Evolutionary conservation across 2,888 invertebrate species (phyloP), one percentile per base, ranked within the genome.

Genomic region (Frankliniella intonsa): DNA sequence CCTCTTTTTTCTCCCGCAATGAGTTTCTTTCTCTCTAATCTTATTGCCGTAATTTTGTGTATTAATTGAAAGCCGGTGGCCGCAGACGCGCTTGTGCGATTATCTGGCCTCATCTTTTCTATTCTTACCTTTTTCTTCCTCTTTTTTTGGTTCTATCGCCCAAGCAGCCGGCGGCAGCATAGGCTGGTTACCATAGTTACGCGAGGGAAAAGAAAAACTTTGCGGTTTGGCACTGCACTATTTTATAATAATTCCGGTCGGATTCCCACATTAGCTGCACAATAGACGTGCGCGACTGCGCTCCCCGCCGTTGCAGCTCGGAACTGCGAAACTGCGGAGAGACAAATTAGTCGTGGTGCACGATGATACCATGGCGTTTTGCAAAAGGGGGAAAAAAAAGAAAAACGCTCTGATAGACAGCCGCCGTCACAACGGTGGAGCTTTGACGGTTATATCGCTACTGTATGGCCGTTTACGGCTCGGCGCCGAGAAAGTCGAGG

Each of bases 21-120:
- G 38, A 38, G 38, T 38, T 38, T 38, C 38, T 38, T 38, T 38
- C 5, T 62, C 25, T 76, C 25, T 76, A 76, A 76, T 76, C 69
- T 12, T 76, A 25, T 76, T n/a, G n/a, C 62, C 62, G 62, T 62
- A 62, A 62, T 76, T 76, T 22, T 76, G 69, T 76, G 69, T 76
- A 76, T 76, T 76, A 76, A 76, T 76, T 76, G 69, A 25, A 9
- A 22, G 69, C 12, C 22, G 69, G 69, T 69, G 69, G 69, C 69
- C 69, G 22, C 62, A 17, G 14, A 62, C 62, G 3, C 10, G 62
- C 38, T 38, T 38, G 62, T n/a, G 62, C 62, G 17, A 55, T 55
- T 55, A 55, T 17, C 62, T 14, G 38, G 38, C 38, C 38, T 3
- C 38, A 38, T 38, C 38, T 38, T 38, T 38, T 38, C 2, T 38